These are phyloP conservation scores for Laothoe populi DNA, from an alignment of 2,888 invertebrate genomes.

Conservation along the genomic window DNA sequence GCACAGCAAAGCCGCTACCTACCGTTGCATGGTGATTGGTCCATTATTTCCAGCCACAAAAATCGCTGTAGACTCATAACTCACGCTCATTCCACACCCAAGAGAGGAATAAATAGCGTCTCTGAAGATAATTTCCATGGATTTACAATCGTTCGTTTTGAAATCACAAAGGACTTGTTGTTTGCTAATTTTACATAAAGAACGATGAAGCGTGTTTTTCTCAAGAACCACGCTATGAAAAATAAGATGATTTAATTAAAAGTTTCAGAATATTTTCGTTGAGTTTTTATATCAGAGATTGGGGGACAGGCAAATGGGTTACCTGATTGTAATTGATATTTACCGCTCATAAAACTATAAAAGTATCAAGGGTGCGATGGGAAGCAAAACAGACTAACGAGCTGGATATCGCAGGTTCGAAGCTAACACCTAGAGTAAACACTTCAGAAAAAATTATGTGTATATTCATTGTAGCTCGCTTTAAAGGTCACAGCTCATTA, in stretches of 20 bases:
- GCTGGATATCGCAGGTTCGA: no score
- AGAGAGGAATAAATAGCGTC: constrained; percentile 51
- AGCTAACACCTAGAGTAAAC: no score
- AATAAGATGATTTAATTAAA: constrained; percentile 36
- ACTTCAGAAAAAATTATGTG: no score
- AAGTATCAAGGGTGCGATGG: no score
- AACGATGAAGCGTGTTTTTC: constrained; percentile 37
- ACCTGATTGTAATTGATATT: no score
- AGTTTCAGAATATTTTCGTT: constrained; percentile 36
- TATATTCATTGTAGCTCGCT: no score
- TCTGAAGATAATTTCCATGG: constrained; percentile 50
- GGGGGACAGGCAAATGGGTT: no score
- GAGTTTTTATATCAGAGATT: not conserved
- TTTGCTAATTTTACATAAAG: constrained; percentile 51
- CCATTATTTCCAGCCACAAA: not conserved
- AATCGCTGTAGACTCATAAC: constrained; percentile 1
- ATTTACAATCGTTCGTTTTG: constrained; percentile 53
- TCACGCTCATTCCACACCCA: constrained; percentile 1
- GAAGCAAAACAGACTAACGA: no score
- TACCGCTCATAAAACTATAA: no score
- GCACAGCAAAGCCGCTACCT: no score
- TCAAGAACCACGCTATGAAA: constrained; percentile 29
- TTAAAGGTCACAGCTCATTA: no score
- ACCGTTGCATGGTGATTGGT: no score
- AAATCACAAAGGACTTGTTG: constrained; percentile 43